These are phyloP conservation scores for Nanorana parkeri DNA, from an alignment of 2,113 vertebrate species.

Conservation along the genomic window DNA sequence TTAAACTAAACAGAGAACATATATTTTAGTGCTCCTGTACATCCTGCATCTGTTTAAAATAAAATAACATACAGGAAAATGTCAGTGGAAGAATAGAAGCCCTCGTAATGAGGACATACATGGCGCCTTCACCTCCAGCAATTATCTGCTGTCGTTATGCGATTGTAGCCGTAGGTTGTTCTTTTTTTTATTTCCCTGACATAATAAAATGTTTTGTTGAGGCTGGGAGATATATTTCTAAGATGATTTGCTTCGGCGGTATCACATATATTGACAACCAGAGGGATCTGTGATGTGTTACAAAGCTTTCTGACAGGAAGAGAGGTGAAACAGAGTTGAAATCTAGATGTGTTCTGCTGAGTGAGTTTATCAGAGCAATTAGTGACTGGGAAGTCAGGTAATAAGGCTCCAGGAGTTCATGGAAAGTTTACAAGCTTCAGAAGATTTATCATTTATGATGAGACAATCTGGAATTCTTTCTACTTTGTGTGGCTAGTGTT, in stretches of 20 bases:
- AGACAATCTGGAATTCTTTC: conserved; percentile 52
- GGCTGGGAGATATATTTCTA: conserved; percentile 42
- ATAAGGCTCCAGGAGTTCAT: conserved; percentile 44
- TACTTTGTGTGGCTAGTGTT: conserved; percentile 43
- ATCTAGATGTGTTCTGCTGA: conserved; percentile 36
- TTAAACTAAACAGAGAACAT: conserved; percentile 2
- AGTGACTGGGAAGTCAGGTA: conserved; percentile 55
- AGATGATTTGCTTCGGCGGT: conserved; percentile 36
- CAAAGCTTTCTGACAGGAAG: conserved; percentile 35
- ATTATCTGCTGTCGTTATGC: conserved; percentile 14
- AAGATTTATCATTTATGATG: conserved; percentile 56
- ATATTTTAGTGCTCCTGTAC: background rate
- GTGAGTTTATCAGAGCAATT: conserved; percentile 53
- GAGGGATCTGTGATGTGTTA: conserved; percentile 44
- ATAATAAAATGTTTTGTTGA: conserved; percentile 40
- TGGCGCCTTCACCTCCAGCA: conserved; percentile 19
- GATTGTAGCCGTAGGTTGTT: conserved; percentile 23
- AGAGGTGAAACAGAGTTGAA: conserved; percentile 53
- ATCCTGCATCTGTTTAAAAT: conserved; percentile 8
- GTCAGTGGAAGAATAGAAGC: conserved; percentile 17
- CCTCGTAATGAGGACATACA: conserved; percentile 25
- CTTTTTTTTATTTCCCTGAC: conserved; percentile 30
- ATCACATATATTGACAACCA: conserved; percentile 53
- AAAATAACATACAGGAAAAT: conserved; percentile 10
- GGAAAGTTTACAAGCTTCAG: conserved; percentile 57